phyloP scores from a whole-genome alignment of 2,888 invertebrate species.

The Cataglyphis altisquamis region DNA sequence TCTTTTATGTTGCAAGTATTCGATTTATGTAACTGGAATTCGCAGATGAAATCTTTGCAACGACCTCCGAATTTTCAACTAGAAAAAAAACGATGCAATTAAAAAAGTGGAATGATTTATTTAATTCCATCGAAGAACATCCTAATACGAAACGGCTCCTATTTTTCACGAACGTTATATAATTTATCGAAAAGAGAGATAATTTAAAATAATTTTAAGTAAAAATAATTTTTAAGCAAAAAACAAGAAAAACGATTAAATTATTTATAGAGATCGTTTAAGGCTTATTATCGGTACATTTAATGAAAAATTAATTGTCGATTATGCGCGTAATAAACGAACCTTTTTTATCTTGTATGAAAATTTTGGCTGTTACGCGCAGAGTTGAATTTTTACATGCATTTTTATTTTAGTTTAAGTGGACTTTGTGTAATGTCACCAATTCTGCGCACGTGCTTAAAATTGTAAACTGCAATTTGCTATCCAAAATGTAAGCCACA shows the following conservation, averaged over 20 bases:
- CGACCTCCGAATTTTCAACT: constrained; percentile 30
- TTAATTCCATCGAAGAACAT: not conserved
- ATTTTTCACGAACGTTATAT: constrained; percentile 11
- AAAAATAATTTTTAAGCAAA: constrained; percentile 13
- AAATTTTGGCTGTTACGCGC: not conserved
- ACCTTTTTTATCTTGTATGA: not conserved
- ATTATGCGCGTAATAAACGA: not conserved
- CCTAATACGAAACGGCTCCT: not conserved
- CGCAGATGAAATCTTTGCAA: constrained; percentile 46
- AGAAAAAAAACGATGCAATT: not conserved
- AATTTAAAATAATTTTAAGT: not conserved
- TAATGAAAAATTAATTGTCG: not conserved
- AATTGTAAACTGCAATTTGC: constrained; percentile 39
- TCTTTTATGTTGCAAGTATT: constrained; percentile 41
- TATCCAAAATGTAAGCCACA: constrained; percentile 27
- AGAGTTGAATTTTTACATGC: constrained; percentile 26
- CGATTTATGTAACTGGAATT: constrained; percentile 44
- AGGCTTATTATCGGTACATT: not conserved
- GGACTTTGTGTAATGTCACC: constrained; percentile 32
- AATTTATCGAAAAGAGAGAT: not conserved
- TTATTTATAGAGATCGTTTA: not conserved
- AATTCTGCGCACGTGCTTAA: constrained; percentile 46
- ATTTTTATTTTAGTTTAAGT: constrained; percentile 41
- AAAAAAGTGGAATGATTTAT: constrained; percentile 8
- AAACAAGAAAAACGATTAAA: not conserved